Percentiles rank a stretch among this genome's conserved stretches.
phyloP scores from a whole-genome alignment of 2,797 vertebrate species.

The Coregonus ussuriensis region DNA sequence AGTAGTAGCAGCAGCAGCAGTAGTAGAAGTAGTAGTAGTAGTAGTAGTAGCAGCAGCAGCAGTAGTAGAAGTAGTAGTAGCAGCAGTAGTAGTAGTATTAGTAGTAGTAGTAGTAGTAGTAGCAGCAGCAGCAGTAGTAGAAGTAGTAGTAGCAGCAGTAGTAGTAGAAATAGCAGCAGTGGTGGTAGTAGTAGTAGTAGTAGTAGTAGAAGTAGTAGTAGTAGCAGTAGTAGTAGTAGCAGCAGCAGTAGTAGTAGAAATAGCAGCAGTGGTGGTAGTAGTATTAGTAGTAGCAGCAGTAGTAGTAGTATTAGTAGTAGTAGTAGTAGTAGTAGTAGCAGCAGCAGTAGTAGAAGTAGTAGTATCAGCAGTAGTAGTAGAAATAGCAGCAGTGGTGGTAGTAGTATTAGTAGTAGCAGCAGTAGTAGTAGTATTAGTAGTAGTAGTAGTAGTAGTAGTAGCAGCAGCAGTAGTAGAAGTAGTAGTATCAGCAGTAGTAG shows the following conservation, averaged over 20 bases:
- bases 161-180: rapidly evolving
- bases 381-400: too few relatives aligned
- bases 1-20: rapidly evolving
- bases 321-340: rapidly evolving
- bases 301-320: too few relatives aligned
- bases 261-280: too few relatives aligned
- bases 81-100: rapidly evolving
- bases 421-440: rapidly evolving
- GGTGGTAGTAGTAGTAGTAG: too few relatives aligned
- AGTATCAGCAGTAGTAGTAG: rapidly evolving
- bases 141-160: too few relatives aligned
- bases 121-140: rapidly evolving
- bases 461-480: rapidly evolving
- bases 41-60: rapidly evolving
- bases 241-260: rapidly evolving
- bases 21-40: too few relatives aligned
- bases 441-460: too few relatives aligned
- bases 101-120: rapidly evolving
- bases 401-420: rapidly evolving
- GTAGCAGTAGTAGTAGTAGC: too few relatives aligned
- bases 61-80: too few relatives aligned
- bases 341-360: rapidly evolving
- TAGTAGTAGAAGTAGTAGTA: too few relatives aligned
- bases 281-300: rapidly evolving
- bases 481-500: rapidly evolving